A percentile compares a stretch with the other conserved stretches of the same genome.
Conservation (phyloP, 2,113 vertebrate species). For the Hippoglossus stenolepis region DNA sequence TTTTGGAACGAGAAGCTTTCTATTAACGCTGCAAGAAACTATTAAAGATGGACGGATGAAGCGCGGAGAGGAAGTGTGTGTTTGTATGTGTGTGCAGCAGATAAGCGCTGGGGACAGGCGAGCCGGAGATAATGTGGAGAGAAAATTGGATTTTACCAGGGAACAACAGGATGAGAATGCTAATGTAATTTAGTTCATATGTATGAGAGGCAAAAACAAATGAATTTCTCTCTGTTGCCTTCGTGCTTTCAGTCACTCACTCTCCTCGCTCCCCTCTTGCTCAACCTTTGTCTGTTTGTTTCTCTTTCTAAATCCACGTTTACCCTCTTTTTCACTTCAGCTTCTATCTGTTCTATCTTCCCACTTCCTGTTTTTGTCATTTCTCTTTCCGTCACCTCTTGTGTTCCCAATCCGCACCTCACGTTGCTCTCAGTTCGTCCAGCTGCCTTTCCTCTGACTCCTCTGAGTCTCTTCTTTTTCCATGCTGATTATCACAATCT, state of each 20-base stretch:
- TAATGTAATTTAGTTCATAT: slow-evolving; percentile 51
- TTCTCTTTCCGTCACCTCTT: background rate
- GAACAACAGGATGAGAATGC: slow-evolving; percentile 69
- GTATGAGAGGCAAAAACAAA: slow-evolving; percentile 39
- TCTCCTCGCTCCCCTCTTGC: background rate
- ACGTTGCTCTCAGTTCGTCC: background rate
- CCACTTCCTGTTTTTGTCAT: background rate
- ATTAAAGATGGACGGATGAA: slow-evolving; percentile 4
- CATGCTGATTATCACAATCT: background rate
- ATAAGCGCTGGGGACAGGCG: slow-evolving; percentile 31
- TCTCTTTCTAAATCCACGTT: background rate
- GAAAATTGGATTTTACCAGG: slow-evolving; percentile 68
- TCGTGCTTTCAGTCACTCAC: slow-evolving; percentile 11
- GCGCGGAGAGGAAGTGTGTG: background rate
- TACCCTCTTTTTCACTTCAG: background rate
- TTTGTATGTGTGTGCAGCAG: slow-evolving; percentile 12
- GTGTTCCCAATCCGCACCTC: slow-evolving; percentile 2
- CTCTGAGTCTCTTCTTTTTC: background rate
- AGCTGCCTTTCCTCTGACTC: background rate
- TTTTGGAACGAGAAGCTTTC: slow-evolving; percentile 1
- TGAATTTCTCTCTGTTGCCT: slow-evolving; percentile 6
- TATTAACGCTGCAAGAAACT: background rate
- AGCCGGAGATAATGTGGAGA: slow-evolving; percentile 49
- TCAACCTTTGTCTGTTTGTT: slow-evolving; percentile 12
- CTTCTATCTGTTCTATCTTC: background rate